Base-by-base conservation (phyloP, 2,888 invertebrate species). In the Fabriciana adippe region DNA sequence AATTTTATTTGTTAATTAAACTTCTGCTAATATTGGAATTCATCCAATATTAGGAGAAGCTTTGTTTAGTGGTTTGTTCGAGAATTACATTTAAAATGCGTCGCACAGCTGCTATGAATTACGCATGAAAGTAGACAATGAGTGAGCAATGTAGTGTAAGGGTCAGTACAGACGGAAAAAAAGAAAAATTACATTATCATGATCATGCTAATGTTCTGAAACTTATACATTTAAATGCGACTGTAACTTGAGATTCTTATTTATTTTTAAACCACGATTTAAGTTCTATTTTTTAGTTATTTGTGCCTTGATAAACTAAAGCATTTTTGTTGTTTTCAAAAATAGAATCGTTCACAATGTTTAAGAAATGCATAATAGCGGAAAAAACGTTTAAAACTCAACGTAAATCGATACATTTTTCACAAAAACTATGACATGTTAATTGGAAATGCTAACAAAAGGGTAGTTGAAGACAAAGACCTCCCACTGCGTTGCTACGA, bases 71-170 rank as follows among this genome's bases (percentile, higher is more conserved):
- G 64, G 67, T 61, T 45, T 66, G 66, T 63, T 65, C 63, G 69
- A 63, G 73, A 72, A 90, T 90, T 90, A 89, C 88, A 90, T 91
- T 91, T 85, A 81, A 76, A 87, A 89, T 89, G 87, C 89, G 86
- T 83, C 83, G 84, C 77, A 76, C 74, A 78, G 76, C 72, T 78
- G 75, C 75, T 81, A 90, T 91, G 89, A 87, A 91, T 89, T 89
- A 90, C 85, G 76, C 88, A 90, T 90, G 88, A 85, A 83, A 84
- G 75, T 76, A 74, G 78, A 74, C 84, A 84, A 85, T 83, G 85
- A 82, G 78, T 78, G 83, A 78, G 81, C 81, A 85, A 86, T 88
- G 83, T 85, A 83, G 82, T 81, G 84, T 80, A 60, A 70, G 68
- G 64, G 64, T 50, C 48, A 41, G 67, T 59, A 64, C 63, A 69